Conservation (phyloP, 2,113 vertebrate species). For the Physeter macrocephalus region DNA sequence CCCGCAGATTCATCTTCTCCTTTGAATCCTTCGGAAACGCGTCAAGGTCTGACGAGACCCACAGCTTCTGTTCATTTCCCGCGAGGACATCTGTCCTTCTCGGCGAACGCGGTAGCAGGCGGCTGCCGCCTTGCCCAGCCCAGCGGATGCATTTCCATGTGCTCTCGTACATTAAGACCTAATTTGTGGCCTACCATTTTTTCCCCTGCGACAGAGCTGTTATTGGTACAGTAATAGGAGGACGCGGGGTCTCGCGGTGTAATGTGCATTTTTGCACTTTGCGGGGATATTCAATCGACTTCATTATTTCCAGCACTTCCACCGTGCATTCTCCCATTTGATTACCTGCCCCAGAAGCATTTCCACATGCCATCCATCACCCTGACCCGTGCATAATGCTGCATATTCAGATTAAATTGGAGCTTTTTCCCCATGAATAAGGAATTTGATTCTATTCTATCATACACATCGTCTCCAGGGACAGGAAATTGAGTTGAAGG, state of each 20-base stretch:
- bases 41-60: rapidly evolving
- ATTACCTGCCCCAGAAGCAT: neutral
- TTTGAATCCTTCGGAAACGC: rapidly evolving
- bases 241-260: rapidly evolving
- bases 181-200: rapidly evolving
- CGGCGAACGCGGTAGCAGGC: rapidly evolving
- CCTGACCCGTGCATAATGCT: constrained; percentile 78
- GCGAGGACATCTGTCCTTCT: neutral
- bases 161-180: neutral
- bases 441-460: constrained; percentile 81
- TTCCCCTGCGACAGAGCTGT: rapidly evolving
- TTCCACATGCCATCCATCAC: constrained; percentile 50
- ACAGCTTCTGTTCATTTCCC: neutral
- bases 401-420: constrained; percentile 85
- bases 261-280: neutral
- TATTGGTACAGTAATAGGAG: neutral
- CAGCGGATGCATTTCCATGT: neutral
- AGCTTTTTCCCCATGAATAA: constrained; percentile 82
- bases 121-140: neutral
- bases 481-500: constrained; percentile 84
- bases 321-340: rapidly evolving
- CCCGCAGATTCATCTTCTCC: neutral
- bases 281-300: neutral
- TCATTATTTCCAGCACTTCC: neutral
- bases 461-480: constrained; percentile 78